Conservation (phyloP, 2,888 invertebrate genomes). For the Amblyjoppa proteus region DNA sequence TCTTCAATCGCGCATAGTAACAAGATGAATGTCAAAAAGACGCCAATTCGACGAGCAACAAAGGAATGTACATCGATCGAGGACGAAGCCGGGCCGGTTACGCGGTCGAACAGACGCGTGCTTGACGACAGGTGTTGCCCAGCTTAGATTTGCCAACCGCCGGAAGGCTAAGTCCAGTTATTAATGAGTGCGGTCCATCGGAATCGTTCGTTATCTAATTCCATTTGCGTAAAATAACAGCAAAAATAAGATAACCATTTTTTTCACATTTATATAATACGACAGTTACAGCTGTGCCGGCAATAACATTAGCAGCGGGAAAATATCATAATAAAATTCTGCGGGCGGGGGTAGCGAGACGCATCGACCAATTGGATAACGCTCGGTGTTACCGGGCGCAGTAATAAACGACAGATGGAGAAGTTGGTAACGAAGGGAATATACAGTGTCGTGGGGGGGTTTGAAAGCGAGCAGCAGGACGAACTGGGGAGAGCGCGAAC, state of each 20-base stretch:
- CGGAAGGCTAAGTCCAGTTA: not conserved
- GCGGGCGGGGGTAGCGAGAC: not conserved
- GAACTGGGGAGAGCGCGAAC: slow-evolving; percentile 32
- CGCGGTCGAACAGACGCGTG: not conserved
- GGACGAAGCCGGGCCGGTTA: not conserved
- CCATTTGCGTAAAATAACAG: not conserved
- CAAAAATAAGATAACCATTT: not conserved
- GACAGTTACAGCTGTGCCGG: slow-evolving; percentile 14
- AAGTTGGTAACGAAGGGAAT: slow-evolving; percentile 46
- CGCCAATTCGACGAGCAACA: not conserved
- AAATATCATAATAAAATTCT: not conserved
- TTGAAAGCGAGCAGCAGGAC: slow-evolving; percentile 35
- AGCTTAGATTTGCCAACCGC: slow-evolving; percentile 15
- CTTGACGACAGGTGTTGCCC: slow-evolving; percentile 29
- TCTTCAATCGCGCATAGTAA: not conserved
- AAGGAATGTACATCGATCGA: not conserved
- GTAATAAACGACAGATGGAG: slow-evolving; percentile 64
- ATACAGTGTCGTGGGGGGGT: slow-evolving; percentile 17
- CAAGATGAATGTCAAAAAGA: not conserved
- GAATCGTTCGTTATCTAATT: not conserved
- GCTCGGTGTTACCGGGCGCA: slow-evolving; percentile 37
- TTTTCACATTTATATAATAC: slow-evolving; percentile 1
- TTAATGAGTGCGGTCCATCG: not conserved
- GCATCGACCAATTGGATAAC: slow-evolving; percentile 59
- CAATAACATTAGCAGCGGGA: slow-evolving; percentile 6